Conservation (phyloP, 2,888 invertebrate genomes). For the Ctenicera cuprea region DNA sequence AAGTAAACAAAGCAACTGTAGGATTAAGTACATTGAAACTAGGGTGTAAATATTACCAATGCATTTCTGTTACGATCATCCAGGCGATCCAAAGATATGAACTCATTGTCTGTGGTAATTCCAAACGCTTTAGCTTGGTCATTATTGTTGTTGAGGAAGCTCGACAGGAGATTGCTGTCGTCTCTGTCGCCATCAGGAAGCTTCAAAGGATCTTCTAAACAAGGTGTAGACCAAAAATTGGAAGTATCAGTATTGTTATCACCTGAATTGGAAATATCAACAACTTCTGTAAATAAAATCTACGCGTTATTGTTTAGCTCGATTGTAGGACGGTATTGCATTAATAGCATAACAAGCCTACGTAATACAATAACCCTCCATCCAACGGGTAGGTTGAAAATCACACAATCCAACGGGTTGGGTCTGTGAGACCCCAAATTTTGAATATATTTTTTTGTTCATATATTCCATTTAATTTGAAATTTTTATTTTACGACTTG, state of each 20-base stretch:
- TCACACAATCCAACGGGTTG: too few relatives aligned
- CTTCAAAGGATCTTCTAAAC: conserved; percentile 68
- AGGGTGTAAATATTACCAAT: conserved; percentile 61
- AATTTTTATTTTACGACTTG: too few relatives aligned
- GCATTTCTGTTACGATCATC: conserved; percentile 66
- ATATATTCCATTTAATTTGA: too few relatives aligned
- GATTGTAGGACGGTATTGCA: too few relatives aligned
- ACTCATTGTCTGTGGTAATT: conserved; percentile 70
- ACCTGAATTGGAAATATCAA: conserved; percentile 52
- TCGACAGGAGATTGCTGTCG: conserved; percentile 66
- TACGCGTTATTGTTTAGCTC: too few relatives aligned
- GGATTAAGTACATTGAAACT: not conserved
- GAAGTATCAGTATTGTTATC: conserved; percentile 47
- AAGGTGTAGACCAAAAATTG: conserved; percentile 63
- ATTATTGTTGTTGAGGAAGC: conserved; percentile 65
- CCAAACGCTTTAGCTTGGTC: conserved; percentile 70
- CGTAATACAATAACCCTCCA: too few relatives aligned
- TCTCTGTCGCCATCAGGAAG: conserved; percentile 64
- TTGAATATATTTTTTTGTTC: too few relatives aligned
- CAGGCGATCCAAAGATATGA: conserved; percentile 69
- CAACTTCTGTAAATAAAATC: conserved; percentile 54
- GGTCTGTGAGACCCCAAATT: too few relatives aligned
- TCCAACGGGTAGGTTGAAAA: too few relatives aligned
- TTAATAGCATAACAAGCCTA: too few relatives aligned
- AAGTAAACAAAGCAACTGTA: conserved; percentile 22